phyloP scores from a whole-genome alignment of 2,888 invertebrate species.

The Leptothorax acervorum region DNA sequence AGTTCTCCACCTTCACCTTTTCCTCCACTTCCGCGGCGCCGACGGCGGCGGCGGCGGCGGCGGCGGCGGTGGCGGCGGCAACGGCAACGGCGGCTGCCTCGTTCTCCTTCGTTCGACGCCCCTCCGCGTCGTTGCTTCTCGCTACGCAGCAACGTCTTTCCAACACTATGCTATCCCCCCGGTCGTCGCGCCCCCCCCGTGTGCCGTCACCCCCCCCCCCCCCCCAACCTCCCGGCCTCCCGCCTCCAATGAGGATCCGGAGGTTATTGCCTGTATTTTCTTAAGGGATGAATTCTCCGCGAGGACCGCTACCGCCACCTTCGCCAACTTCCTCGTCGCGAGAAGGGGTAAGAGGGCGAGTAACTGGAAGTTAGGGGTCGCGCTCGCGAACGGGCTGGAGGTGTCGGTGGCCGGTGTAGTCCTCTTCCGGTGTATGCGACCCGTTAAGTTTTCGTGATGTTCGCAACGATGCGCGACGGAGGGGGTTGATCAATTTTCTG shows the following conservation, averaged over 20 bases:
- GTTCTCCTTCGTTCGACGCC: constrained; percentile 70
- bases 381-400: constrained; percentile 36
- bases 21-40: constrained; percentile 70
- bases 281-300: constrained; percentile 79
- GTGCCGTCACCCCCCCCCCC: constrained; percentile 13
- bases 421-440: constrained; percentile 64
- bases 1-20: constrained; percentile 76
- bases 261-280: constrained; percentile 84
- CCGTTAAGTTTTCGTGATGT: constrained; percentile 68
- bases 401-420: constrained; percentile 44
- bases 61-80: constrained; percentile 51
- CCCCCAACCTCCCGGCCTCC: constrained; percentile 25
- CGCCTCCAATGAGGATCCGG: constrained; percentile 77
- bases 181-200: constrained; percentile 47
- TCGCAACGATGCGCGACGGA: constrained; percentile 57
- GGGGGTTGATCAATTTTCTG: constrained; percentile 72
- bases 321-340: constrained; percentile 39
- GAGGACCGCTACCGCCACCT: constrained; percentile 65
- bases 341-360: neutral
- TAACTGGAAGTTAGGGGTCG: constrained; percentile 26
- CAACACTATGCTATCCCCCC: constrained; percentile 58
- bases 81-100: constrained; percentile 64
- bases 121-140: constrained; percentile 60
- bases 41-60: constrained; percentile 44
- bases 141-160: constrained; percentile 74